Evolutionary conservation across 2,888 invertebrate species (phyloP), one percentile per base, ranked within the genome.

Genomic region (Oegoconia quadripuncta): DNA sequence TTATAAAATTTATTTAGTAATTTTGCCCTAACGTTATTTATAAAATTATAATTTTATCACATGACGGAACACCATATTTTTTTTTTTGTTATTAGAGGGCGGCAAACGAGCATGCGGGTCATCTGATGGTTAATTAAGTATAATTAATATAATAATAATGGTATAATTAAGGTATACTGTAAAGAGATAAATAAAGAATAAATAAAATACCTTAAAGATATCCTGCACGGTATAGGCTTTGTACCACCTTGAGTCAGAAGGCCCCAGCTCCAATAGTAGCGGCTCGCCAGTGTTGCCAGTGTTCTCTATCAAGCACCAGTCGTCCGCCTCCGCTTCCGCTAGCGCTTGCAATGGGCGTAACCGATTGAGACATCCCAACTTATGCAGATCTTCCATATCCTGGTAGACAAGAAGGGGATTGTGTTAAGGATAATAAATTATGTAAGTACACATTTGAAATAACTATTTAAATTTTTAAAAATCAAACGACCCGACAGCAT

Each of bases 181-280:
- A 7, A 13, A 16, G 30, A 30, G 2, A 16, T 2, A 31, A 22
- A 22, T 9, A 22, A 22, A 7, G 9, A 1, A 1, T 9, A 22
- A 1, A 22, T 8, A 8, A 2, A 6, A n/a, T 34, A 91, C 79
- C 54, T 81, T 70, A 52, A 92, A 90, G 9, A 93, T 73, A 50
- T 90, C 88, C n/a, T 80, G 67, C 0, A 92, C 36, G 0, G 78
- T 80, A 32, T 73, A 81, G 0, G 91, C 89, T 59, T 90, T 91
- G 55, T 88, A 88, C 89, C 93, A 93, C 15, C 75, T n/a, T n/a
- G 76, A 3, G 66, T 69, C 0, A n/a, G n/a, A n/a, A n/a, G 67
- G 59, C 1, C 61, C 61, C 1, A 81, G 61, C 1, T 64, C 53
- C n/a, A 89, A 44, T 6, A 66, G 56, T 47, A 88, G 64, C 2